Evolutionary conservation across 1,140 invertebrate species (phyloP), one percentile per base, ranked within the genome.

Genomic region (Hylaeus volcanicus): DNA sequence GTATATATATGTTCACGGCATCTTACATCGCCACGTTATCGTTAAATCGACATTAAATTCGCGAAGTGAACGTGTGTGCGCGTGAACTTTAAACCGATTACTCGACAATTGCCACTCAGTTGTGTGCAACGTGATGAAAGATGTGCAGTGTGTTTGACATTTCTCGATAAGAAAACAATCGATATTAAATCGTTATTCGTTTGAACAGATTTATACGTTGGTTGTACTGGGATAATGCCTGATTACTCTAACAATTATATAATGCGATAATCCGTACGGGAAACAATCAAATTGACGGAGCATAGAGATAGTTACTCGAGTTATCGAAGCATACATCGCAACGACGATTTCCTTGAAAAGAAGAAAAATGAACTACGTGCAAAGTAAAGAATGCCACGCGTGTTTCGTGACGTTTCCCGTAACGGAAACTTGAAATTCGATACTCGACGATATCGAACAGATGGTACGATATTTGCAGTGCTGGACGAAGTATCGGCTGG

Each of bases 21-120:
- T 11, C 43, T 26, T 45, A 8, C 60, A 51, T 65, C 15, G 3
- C 4, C n/a, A 26, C 61, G 39, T 66, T 65, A 55, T 12, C 43
- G 5, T 56, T 2, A 56, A 66, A 45, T 76, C 1, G 14, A 48
- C 41, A 41, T 58, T 69, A 5, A 3, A 43, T 65, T 63, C 15
- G 11, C 48, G 39, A 3, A 8, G 48, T 72, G 39, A 53, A 51
- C 6, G 12, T 48, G 66, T 70, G 51, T 43, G 45, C 37, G 14
- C 6, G 15, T 79, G 83, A 84, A 84, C 71, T 85, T 83, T 75
- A 70, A 85, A 74, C 66, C 37, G 14, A 5, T 58, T 83, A 83
- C 60, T 83, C 39, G 58, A 84, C 58, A 39, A 71, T 53, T 55
- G 68, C 48, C 43, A 72, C 15, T 43, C 45, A 79, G 72, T 63